phyloP scores from a whole-genome alignment of 1,140 invertebrate species.

The Grapholita molesta region DNA sequence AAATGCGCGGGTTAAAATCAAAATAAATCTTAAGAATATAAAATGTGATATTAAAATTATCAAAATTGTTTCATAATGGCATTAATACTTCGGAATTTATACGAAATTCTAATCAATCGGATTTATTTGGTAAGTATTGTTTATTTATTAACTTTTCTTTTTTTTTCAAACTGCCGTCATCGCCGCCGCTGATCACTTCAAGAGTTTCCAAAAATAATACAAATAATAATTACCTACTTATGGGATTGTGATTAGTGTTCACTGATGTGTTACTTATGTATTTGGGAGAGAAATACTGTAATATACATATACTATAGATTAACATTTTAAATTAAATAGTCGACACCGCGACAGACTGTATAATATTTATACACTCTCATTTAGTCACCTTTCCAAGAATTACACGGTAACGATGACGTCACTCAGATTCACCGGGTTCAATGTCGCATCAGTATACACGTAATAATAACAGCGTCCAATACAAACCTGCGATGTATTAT shows the following conservation, averaged over 20 bases:
- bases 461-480: neutral
- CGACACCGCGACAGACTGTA: neutral
- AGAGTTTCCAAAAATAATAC: too few species aligned
- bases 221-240: too few species aligned
- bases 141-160: neutral
- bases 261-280: too few species aligned
- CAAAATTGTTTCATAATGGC: conserved; percentile 32
- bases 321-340: too few species aligned
- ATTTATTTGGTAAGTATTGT: conserved; percentile 55
- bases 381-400: conserved; percentile 8
- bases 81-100: conserved; percentile 39
- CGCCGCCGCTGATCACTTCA: too few species aligned
- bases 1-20: conserved; percentile 14
- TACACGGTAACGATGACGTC: neutral
- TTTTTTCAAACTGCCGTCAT: too few species aligned
- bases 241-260: too few species aligned
- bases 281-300: too few species aligned
- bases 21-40: conserved; percentile 31
- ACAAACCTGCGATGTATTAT: neutral
- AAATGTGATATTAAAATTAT: neutral
- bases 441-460: neutral
- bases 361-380: neutral
- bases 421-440: neutral
- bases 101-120: conserved; percentile 45
- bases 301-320: too few species aligned